phyloP scores from a whole-genome alignment of 2,797 vertebrate genomes.

The Todus mexicanus region DNA sequence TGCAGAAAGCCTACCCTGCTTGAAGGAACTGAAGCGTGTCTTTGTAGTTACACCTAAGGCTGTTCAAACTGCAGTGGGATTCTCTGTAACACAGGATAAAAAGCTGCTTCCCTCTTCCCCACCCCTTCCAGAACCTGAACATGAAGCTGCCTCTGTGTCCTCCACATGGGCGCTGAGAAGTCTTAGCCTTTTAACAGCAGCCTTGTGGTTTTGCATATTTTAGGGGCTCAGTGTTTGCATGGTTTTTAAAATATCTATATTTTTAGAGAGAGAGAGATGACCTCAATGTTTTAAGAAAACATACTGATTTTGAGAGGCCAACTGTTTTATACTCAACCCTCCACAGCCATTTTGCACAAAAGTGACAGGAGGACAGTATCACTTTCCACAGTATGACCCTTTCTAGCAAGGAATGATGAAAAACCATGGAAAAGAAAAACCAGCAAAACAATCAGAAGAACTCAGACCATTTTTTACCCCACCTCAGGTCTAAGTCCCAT shows the following conservation, averaged over 20 bases:
- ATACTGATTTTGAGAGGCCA: not conserved
- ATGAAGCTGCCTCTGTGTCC: not conserved
- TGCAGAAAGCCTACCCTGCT: not conserved
- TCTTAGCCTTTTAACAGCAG: not conserved
- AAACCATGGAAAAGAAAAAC: not conserved
- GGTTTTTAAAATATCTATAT: not conserved
- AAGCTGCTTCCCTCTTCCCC: not conserved
- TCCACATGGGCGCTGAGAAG: not conserved
- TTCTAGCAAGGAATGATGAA: not conserved
- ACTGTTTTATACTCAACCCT: not conserved
- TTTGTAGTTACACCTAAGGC: not conserved
- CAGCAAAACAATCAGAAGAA: not conserved
- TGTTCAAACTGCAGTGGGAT: not conserved
- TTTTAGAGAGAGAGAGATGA: not conserved
- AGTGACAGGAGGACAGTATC: not conserved
- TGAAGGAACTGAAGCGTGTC: not conserved
- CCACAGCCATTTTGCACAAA: not conserved
- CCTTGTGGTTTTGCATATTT: not conserved
- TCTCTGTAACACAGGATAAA: not conserved
- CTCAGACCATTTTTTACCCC: not conserved
- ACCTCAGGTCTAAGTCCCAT: not conserved
- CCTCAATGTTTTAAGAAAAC: not conserved
- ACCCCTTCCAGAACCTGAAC: not conserved
- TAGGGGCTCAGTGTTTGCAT: not conserved
- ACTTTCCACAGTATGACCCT: not conserved